Evolutionary conservation across 2,888 invertebrate species (phyloP), one percentile per base, ranked within the genome.

Genomic region (Stenoptilia bipunctidactyla): DNA sequence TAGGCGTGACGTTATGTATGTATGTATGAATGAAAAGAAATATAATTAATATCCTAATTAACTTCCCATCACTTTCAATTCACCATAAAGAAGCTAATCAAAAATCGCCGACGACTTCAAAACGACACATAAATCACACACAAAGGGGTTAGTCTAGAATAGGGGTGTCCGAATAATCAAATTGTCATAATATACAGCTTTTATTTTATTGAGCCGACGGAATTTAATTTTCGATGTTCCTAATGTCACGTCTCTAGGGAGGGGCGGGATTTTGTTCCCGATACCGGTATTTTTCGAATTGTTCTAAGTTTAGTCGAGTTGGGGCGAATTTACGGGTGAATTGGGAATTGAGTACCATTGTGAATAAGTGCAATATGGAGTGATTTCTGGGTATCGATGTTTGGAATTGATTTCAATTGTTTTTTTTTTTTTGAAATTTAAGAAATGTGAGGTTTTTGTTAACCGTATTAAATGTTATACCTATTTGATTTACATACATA

Each of bases 181-280:
- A 70, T 70, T 58, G 61, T 63, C 60, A 65, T 66, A 64, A 66
- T 63, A 58, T 12, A 48, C 51, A 52, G 45, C 59, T 58, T 65
- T 69, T 69, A 68, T 69, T 66, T 69, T 68, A 69, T 68, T 64
- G 65, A 55, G 56, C 53, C 25, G 53, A 42, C 53, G 48, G 56
- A 69, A 71, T 70, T 71, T 66, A 66, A 71, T 71, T 70, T 66
- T 58, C 51, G 52, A 52, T 51, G 51, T 38, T 38, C 47, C 55
- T 56, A 58, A 66, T 66, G 58, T 58, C 59, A 53, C 40, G 56
- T 59, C 66, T 55, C 65, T 8, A 0, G 61, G 55, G 61, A 58
- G 39, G 47, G 55, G 55, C n/a, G 51, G 38, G 61, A 55, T 56
- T 51, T 55, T 47, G 48, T 42, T 44, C 13, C 13, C 14, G 6